Base-by-base conservation (phyloP, 2,888 invertebrate species). In the Plebejus argus region DNA sequence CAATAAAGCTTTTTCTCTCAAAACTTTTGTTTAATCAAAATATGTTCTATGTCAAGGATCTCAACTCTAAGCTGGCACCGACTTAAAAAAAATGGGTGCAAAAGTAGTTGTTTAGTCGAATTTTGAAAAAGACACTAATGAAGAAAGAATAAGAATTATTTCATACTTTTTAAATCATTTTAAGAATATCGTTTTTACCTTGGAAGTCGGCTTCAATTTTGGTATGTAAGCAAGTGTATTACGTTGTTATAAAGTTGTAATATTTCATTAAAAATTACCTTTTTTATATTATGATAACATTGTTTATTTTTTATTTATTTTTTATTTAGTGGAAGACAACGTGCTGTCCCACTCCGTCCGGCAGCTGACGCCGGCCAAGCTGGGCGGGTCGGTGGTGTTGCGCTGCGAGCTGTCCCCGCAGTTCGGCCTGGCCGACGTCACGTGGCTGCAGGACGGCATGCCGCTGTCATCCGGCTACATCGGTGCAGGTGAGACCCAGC, bases 361-460 rank as follows among this genome's bases (percentile, higher is more conserved):
- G 3, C 93, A 93, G 82, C 83, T 94, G 79, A 89, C 85, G 15
- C 92, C 93, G 1, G 91, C 92, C 1, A 92, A 90, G 83, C 83
- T 91, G 0, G 90, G 92, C 0, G 90, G 91, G 0, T 85, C 89
- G 0, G 92, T 92, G 49, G 86, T 93, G 39, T 81, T 93, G 33
- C 85, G 91, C 4, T 94, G 94, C 81, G 93, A 93, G 78, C 83
- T 91, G 18, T 91, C 93, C 0, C 90, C 91, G 1, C 92, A 93
- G 83, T 86, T 90, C 0, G 92, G 91, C 0, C 79, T 90, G 1
- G 89, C 89, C 4, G 91, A 92, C 61, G 85, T 93, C 80, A 87
- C 88, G 12, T 94, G 94, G 94, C 84, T 93, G 23, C 94, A 93
- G 81, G 93, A 94, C 81, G 91, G 93, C 15, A 83, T 94, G 58